phyloP scores from a whole-genome alignment of 2,797 vertebrate species.

The Dromococcyx pavoninus region DNA sequence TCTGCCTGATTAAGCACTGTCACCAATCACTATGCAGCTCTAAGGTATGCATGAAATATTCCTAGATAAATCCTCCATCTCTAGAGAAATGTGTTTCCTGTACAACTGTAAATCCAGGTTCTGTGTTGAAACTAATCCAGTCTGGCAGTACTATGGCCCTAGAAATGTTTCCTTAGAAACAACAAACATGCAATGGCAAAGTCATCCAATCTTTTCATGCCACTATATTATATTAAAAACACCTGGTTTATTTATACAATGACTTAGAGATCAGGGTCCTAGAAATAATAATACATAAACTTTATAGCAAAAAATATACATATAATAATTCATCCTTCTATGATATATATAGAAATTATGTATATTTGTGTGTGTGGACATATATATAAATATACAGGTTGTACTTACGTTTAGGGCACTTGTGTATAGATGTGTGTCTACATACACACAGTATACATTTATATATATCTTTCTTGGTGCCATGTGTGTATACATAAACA shows the following conservation, averaged over 20 bases:
- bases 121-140: conserved; percentile 68
- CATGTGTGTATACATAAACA: background rate
- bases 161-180: conserved; percentile 58
- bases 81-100: conserved; percentile 59
- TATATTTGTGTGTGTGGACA: conserved; percentile 69
- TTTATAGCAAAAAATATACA: conserved; percentile 86
- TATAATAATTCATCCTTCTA: conserved; percentile 78
- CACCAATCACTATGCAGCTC: conserved; percentile 48
- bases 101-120: conserved; percentile 58
- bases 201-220: conserved; percentile 58
- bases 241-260: conserved; percentile 77
- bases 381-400: conserved; percentile 66
- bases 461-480: background rate
- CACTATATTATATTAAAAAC: conserved; percentile 76
- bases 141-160: conserved; percentile 33
- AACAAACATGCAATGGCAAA: conserved; percentile 38
- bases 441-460: conserved; percentile 18
- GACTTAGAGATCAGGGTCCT: conserved; percentile 72
- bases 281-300: conserved; percentile 80
- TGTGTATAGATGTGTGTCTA: background rate
- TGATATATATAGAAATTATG: conserved; percentile 78
- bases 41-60: conserved; percentile 35
- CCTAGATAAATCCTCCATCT: conserved; percentile 58
- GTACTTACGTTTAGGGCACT: conserved; percentile 55
- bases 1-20: conserved; percentile 58